Conservation (phyloP, 92 coral and sea anemone genomes). For the Palythoa caribaeorum region DNA sequence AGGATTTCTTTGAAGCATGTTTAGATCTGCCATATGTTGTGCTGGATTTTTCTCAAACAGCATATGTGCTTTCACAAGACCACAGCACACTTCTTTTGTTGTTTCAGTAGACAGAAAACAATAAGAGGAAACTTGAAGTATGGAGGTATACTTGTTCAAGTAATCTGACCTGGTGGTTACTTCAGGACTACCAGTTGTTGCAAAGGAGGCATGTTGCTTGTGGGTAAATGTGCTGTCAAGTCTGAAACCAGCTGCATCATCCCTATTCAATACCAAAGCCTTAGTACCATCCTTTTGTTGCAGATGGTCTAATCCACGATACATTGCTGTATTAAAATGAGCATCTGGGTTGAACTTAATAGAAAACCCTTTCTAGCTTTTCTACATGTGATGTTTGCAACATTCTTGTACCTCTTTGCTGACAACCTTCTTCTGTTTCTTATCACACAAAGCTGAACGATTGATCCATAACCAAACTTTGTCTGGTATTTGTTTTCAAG, state of each 20-base stretch:
- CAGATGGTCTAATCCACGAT: slow-evolving; percentile 24
- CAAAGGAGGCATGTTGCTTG: slow-evolving; percentile 6
- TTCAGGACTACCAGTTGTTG: slow-evolving; percentile 12
- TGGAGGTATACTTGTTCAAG: slow-evolving; percentile 8
- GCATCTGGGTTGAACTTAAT: slow-evolving; percentile 48
- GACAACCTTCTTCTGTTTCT: slow-evolving; percentile 49
- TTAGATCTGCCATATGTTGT: slow-evolving; percentile 7
- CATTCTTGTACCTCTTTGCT: slow-evolving; percentile 42
- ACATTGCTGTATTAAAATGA: slow-evolving; percentile 44
- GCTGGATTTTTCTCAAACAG: slow-evolving; percentile 3
- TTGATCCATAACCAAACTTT: slow-evolving; percentile 59
- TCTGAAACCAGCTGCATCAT: slow-evolving; percentile 2
- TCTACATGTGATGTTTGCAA: slow-evolving; percentile 53
- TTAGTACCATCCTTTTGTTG: slow-evolving; percentile 4
- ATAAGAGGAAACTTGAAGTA: slow-evolving; percentile 7
- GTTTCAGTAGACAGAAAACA: slow-evolving; percentile 7
- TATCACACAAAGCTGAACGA: slow-evolving; percentile 55
- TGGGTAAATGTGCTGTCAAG: slow-evolving; percentile 1
- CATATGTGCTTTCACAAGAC: not conserved
- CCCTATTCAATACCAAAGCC: slow-evolving; percentile 12
- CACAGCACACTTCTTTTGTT: not conserved
- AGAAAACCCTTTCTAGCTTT: slow-evolving; percentile 54
- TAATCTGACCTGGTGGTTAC: slow-evolving; percentile 4
- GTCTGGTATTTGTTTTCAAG: slow-evolving; percentile 46
- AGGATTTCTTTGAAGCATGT: slow-evolving; percentile 7